phyloP scores from a whole-genome alignment of 2,113 vertebrate genomes.

The Pholis gunnellus region DNA sequence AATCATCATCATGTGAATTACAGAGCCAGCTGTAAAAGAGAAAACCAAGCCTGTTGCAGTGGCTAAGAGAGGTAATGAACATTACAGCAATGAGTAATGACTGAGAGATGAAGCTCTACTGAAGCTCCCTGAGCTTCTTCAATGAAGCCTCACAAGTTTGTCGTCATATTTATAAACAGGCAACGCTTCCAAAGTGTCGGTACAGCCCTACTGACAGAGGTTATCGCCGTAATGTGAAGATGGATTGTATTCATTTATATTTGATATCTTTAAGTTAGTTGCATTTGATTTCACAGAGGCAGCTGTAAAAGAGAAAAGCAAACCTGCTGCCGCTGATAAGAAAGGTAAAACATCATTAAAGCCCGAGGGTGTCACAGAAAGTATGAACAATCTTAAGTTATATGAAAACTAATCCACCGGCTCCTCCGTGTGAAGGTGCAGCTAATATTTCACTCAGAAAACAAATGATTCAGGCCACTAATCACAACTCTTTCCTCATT shows the following conservation, averaged over 20 bases:
- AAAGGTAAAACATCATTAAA: not conserved
- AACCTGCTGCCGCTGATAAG: constrained; percentile 40
- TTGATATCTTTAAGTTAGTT: not conserved
- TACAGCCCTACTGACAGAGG: too few species aligned
- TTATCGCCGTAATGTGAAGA: not conserved
- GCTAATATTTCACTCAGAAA: not conserved
- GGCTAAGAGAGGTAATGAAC: constrained; percentile 62
- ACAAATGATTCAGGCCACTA: constrained; percentile 19
- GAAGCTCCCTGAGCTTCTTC: too few species aligned
- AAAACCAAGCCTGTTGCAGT: constrained; percentile 36
- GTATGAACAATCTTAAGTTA: not conserved
- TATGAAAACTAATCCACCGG: not conserved
- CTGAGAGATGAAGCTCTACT: too few species aligned
- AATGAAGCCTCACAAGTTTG: too few species aligned
- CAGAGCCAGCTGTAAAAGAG: constrained; percentile 41
- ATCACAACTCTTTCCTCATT: constrained; percentile 31
- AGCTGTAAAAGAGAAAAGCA: constrained; percentile 38
- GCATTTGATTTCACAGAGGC: constrained; percentile 23
- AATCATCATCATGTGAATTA: not conserved
- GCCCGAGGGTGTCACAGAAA: not conserved
- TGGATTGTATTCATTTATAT: not conserved
- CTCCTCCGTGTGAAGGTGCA: not conserved
- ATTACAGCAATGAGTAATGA: too few species aligned
- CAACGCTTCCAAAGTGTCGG: not conserved
- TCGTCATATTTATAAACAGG: not conserved